Percentiles rank a stretch among this genome's conserved stretches.
These are phyloP conservation scores for Botia almorhae DNA, from an alignment of 2,797 vertebrate species.

Conservation along the genomic window DNA sequence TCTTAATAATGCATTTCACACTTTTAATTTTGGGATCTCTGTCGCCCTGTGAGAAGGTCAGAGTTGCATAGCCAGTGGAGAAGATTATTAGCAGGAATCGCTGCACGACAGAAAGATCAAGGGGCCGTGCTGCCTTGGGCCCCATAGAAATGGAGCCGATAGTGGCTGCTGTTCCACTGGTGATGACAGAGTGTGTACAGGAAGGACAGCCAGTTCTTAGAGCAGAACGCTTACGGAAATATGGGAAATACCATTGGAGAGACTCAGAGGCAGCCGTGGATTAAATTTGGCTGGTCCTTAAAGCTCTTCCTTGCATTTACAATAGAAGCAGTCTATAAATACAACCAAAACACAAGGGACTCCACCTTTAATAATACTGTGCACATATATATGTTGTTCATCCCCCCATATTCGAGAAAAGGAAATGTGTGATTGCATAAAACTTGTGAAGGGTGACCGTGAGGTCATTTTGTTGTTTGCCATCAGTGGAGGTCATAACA, in stretches of 20 bases:
- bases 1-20: slow-evolving; percentile 37
- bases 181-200: slow-evolving; percentile 11
- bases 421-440: slow-evolving; percentile 19
- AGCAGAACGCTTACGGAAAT: slow-evolving; percentile 23
- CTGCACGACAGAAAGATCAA: not conserved
- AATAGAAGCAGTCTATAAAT: slow-evolving; percentile 42
- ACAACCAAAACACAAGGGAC: slow-evolving; percentile 33
- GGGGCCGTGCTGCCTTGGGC: not conserved
- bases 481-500: slow-evolving; percentile 6
- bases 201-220: slow-evolving; percentile 47
- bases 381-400: not conserved
- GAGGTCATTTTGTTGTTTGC: not conserved
- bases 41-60: slow-evolving; percentile 33
- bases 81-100: slow-evolving; percentile 20
- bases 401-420: not conserved
- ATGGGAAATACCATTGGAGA: slow-evolving; percentile 51
- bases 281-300: slow-evolving; percentile 12
- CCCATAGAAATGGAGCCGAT: not conserved
- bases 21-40: slow-evolving; percentile 32
- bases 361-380: slow-evolving; percentile 9
- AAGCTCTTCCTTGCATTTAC: slow-evolving; percentile 41
- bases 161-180: not conserved
- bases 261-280: slow-evolving; percentile 36
- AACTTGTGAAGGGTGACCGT: not conserved
- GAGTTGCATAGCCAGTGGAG: slow-evolving; percentile 2